Evolutionary conservation across 2,888 invertebrate genomes (phyloP).

Genomic region (Adela reaumurella): DNA sequence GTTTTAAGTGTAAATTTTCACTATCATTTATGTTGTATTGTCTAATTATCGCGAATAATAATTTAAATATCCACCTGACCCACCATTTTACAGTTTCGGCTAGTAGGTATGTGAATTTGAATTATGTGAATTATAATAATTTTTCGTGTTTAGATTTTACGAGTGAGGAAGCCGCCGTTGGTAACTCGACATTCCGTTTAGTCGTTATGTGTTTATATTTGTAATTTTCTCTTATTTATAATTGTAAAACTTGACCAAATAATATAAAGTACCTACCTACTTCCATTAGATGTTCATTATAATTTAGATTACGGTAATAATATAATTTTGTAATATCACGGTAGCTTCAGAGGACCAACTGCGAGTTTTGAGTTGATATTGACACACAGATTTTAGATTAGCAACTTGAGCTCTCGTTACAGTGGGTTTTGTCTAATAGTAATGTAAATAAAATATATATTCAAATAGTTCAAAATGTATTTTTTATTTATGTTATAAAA

Average conservation of each 20-base stretch:
- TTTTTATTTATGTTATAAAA: background rate
- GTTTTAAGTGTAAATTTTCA: conserved; percentile 50
- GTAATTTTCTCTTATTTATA: conserved; percentile 40
- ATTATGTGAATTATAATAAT: conserved; percentile 31
- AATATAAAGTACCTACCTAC: conserved; percentile 54
- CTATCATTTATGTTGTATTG: conserved; percentile 31
- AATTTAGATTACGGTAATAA: conserved; percentile 20
- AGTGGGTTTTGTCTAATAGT: conserved; percentile 37
- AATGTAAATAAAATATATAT: conserved; percentile 37
- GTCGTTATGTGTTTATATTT: conserved; percentile 38
- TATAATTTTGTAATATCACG: conserved; percentile 38
- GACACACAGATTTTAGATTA: conserved; percentile 31
- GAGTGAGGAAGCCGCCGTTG: conserved; percentile 27
- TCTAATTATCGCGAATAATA: conserved; percentile 23
- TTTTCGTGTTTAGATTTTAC: conserved; percentile 17
- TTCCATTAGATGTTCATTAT: conserved; percentile 21
- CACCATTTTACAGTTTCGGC: conserved; percentile 53
- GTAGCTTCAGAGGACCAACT: conserved; percentile 52
- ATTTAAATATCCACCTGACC: conserved; percentile 38
- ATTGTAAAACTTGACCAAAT: conserved; percentile 55
- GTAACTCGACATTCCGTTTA: conserved; percentile 50
- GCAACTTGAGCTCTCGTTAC: conserved; percentile 46
- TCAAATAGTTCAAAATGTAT: background rate
- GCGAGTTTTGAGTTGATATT: conserved; percentile 27
- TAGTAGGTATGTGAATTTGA: conserved; percentile 40